A percentile compares a stretch with the other conserved stretches of the same genome.
phyloP scores from a whole-genome alignment of 2,888 invertebrate genomes.

The Coleophora deauratella region DNA sequence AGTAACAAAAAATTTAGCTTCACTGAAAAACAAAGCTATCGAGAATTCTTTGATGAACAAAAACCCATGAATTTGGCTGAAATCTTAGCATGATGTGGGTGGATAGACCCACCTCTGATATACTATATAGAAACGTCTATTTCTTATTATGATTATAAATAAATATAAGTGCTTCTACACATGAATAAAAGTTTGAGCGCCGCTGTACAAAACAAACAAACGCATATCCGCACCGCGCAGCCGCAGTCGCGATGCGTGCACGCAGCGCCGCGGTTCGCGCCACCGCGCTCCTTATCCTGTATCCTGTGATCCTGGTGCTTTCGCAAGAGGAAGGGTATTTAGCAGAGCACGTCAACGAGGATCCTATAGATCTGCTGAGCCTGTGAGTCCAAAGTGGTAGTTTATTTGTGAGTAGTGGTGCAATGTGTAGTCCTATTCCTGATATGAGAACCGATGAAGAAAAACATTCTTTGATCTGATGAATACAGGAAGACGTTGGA shows the following conservation, averaged over 20 bases:
- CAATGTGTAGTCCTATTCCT: too few relatives aligned
- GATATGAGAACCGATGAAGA: too few relatives aligned
- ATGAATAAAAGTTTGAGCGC: slow-evolving; percentile 40
- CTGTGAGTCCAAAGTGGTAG: slow-evolving; percentile 48
- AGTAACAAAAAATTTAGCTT: too few relatives aligned
- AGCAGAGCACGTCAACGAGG: slow-evolving; percentile 52
- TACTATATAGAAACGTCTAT: too few relatives aligned
- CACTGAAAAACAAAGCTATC: too few relatives aligned
- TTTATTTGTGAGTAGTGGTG: slow-evolving; percentile 2
- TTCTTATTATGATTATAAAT: too few relatives aligned
- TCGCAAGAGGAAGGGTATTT: slow-evolving; percentile 38
- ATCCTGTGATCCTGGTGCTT: slow-evolving; percentile 48
- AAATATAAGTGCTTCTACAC: background rate
- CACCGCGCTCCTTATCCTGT: slow-evolving; percentile 40
- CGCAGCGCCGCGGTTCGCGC: slow-evolving; percentile 47
- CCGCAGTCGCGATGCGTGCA: slow-evolving; percentile 67
- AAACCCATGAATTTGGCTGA: too few relatives aligned
- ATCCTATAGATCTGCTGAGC: slow-evolving; percentile 46
- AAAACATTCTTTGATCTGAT: too few relatives aligned
- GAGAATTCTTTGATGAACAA: too few relatives aligned
- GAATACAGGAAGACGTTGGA: too few relatives aligned
- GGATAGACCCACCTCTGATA: too few relatives aligned
- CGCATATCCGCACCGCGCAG: slow-evolving; percentile 47
- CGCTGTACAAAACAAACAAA: slow-evolving; percentile 29
- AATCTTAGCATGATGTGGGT: too few relatives aligned